A percentile compares a stretch with the other conserved stretches of the same genome.
Conservation (phyloP, 1,140 invertebrate species). For the Galleria mellonella region DNA sequence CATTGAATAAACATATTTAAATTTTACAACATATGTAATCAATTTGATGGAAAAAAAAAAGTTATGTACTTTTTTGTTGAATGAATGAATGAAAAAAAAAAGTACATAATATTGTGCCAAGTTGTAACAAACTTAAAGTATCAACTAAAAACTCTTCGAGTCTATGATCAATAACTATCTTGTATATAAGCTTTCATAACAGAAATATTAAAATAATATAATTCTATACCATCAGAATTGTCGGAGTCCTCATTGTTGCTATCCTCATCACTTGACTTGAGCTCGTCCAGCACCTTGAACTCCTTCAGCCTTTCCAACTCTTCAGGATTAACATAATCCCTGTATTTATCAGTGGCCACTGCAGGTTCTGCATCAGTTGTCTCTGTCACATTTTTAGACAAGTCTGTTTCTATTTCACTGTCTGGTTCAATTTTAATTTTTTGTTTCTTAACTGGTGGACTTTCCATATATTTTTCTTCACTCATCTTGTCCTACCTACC, state of each 20-base stretch:
- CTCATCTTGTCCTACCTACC: conserved; percentile 33
- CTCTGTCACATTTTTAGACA: conserved; percentile 13
- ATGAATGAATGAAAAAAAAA: too few relatives aligned
- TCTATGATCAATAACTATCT: too few relatives aligned
- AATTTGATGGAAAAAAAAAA: too few relatives aligned
- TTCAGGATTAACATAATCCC: conserved; percentile 39
- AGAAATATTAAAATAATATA: too few relatives aligned
- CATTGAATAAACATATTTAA: too few relatives aligned
- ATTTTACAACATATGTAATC: too few relatives aligned
- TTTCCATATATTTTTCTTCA: conserved; percentile 7
- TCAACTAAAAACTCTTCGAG: too few relatives aligned
- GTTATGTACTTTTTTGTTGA: too few relatives aligned
- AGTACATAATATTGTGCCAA: too few relatives aligned
- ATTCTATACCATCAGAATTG: conserved; percentile 48
- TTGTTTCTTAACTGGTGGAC: not conserved
- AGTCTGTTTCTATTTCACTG: conserved; percentile 16
- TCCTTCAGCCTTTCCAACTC: conserved; percentile 64
- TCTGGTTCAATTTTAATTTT: not conserved
- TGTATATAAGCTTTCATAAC: too few relatives aligned
- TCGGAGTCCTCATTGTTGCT: conserved; percentile 67
- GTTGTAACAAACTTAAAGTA: too few relatives aligned
- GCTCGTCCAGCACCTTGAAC: conserved; percentile 87
- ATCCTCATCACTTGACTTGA: conserved; percentile 76
- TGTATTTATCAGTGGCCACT: conserved; percentile 27
- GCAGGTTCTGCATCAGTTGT: too few relatives aligned